These are phyloP conservation scores for Clitarchus hookeri DNA, from an alignment of 2,888 invertebrate species.

Conservation along the genomic window DNA sequence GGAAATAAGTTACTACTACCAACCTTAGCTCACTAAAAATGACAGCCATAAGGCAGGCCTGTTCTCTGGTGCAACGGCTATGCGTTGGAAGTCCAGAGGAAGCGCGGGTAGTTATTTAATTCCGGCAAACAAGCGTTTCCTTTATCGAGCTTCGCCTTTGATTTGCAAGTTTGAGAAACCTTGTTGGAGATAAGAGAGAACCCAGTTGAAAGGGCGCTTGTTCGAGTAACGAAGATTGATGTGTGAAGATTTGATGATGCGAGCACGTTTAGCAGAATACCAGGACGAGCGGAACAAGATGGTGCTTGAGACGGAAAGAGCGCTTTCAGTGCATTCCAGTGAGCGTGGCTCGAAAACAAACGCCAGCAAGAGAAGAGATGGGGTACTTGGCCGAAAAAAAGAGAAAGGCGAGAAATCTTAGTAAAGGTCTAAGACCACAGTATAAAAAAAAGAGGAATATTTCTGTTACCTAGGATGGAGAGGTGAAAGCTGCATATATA, in stretches of 20 bases:
- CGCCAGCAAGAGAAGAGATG: background rate
- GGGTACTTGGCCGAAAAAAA: background rate
- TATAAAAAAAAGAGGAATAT: too few relatives aligned
- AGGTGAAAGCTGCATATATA: too few relatives aligned
- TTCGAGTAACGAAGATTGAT: background rate
- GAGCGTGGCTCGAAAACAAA: background rate
- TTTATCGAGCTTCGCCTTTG: background rate
- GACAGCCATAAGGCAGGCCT: too few relatives aligned
- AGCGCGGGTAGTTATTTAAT: background rate
- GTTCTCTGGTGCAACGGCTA: too few relatives aligned
- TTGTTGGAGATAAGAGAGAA: background rate
- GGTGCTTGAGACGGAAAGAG: background rate
- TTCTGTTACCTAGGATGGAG: too few relatives aligned
- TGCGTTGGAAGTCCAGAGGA: too few relatives aligned
- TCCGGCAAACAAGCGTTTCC: background rate
- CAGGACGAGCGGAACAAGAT: background rate
- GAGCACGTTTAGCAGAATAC: background rate
- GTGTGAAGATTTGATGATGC: background rate
- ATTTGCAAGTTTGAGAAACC: background rate
- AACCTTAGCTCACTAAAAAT: too few relatives aligned
- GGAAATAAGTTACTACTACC: too few relatives aligned
- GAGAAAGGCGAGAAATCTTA: background rate
- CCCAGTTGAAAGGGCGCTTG: background rate
- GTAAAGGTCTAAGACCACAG: background rate
- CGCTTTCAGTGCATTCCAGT: background rate